A percentile compares a stretch with the other conserved stretches of the same genome.
phyloP scores from a whole-genome alignment of 2,797 vertebrate species.

The Argyrosomus regius region DNA sequence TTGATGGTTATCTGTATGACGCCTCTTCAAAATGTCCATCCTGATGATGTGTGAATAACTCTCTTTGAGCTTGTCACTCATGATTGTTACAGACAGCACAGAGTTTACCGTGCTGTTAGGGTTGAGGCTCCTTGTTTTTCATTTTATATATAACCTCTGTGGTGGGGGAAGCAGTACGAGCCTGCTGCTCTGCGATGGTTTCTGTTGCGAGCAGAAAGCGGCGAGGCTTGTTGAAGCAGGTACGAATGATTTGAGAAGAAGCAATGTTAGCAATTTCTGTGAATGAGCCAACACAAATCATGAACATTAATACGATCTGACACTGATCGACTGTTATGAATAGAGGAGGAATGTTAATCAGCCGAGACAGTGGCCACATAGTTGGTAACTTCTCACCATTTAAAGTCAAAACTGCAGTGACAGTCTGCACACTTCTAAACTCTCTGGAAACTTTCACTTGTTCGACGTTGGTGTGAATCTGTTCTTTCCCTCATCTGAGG shows the following conservation, averaged over 20 bases:
- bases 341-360: not conserved
- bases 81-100: not conserved
- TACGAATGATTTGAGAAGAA: not conserved
- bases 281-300: not conserved
- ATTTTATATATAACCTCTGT: conserved; percentile 49
- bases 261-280: conserved; percentile 5
- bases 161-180: not conserved
- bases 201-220: conserved; percentile 2
- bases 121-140: conserved; percentile 33
- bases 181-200: not conserved
- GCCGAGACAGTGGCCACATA: not conserved
- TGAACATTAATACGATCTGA: not conserved
- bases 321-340: not conserved
- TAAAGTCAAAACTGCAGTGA: not conserved
- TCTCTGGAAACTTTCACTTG: not conserved
- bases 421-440: no score
- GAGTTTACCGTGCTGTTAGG: conserved; percentile 2
- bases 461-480: conserved; percentile 13
- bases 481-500: conserved; percentile 13
- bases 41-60: not conserved
- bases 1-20: conserved; percentile 27
- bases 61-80: not conserved
- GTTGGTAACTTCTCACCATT: not conserved
- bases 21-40: conserved; percentile 5
- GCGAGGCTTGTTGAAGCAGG: conserved; percentile 23